Evolutionary conservation across 2,797 vertebrate species (phyloP).

Genomic region (Euphonia xanthogaster): DNA sequence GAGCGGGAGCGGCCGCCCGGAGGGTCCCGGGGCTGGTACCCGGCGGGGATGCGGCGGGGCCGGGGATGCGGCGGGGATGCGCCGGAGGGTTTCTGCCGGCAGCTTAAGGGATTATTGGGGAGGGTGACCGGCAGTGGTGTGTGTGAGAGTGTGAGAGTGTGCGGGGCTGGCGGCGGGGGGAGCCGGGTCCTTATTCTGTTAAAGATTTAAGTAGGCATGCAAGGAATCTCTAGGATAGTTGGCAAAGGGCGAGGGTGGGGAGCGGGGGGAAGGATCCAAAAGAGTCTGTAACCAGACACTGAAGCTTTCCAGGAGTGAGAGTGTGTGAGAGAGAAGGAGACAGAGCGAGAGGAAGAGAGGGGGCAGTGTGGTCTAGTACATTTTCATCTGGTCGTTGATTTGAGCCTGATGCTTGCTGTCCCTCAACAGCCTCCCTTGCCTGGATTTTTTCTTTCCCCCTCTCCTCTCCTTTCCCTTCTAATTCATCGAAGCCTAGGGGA

Average conservation of each 20-base stretch:
- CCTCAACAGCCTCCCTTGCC: slow-evolving; percentile 84
- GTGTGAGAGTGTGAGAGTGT: neutral
- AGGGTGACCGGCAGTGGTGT: neutral
- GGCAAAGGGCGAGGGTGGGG: slow-evolving; percentile 63
- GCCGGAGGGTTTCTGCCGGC: neutral
- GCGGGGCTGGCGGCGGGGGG: slow-evolving; percentile 22
- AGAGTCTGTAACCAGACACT: slow-evolving; percentile 76
- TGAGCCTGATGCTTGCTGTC: slow-evolving; percentile 82
- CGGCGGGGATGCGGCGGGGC: neutral
- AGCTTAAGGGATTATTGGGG: slow-evolving; percentile 53
- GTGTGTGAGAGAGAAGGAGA: slow-evolving; percentile 79
- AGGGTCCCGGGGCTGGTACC: neutral
- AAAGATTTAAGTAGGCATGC: slow-evolving; percentile 73
- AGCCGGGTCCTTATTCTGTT: slow-evolving; percentile 72
- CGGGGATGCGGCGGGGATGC: neutral
- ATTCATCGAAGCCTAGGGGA: slow-evolving; percentile 88
- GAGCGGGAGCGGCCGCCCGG: slow-evolving; percentile 23
- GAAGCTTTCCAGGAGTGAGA: slow-evolving; percentile 74
- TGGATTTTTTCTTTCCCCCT: slow-evolving; percentile 62
- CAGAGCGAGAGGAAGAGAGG: slow-evolving; percentile 80
- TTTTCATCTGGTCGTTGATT: slow-evolving; percentile 87
- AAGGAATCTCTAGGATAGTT: slow-evolving; percentile 75
- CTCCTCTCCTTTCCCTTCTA: slow-evolving; percentile 73
- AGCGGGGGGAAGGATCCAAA: slow-evolving; percentile 40
- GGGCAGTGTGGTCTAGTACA: slow-evolving; percentile 86